Conservation (phyloP, 2,888 invertebrate genomes). For the Microplitis deprimator region DNA sequence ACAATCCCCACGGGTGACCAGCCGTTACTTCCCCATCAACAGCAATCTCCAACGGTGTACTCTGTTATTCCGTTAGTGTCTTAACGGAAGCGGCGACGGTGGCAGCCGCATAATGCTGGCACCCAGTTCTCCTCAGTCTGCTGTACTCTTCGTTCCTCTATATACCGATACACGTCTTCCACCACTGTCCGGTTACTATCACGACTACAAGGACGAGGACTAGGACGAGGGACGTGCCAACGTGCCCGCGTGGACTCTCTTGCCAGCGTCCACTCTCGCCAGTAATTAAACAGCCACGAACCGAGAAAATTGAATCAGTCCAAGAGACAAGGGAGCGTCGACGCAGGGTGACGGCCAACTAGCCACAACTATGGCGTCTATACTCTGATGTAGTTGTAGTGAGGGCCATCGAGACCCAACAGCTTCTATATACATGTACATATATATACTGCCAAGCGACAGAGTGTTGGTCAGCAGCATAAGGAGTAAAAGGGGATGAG, state of each 20-base stretch:
- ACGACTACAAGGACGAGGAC: neutral
- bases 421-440: neutral
- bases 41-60: constrained; percentile 68
- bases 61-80: constrained; percentile 70
- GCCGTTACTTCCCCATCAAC: constrained; percentile 70
- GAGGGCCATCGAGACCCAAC: constrained; percentile 45
- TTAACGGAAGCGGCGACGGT: constrained; percentile 55
- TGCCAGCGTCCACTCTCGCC: constrained; percentile 66
- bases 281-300: constrained; percentile 72
- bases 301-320: constrained; percentile 71
- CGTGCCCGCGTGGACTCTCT: constrained; percentile 30
- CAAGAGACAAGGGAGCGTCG: constrained; percentile 70
- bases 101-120: constrained; percentile 20
- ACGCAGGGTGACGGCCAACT: constrained; percentile 71
- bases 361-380: constrained; percentile 69
- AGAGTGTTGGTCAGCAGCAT: constrained; percentile 11
- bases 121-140: neutral
- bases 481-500: constrained; percentile 26
- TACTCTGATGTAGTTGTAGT: constrained; percentile 46
- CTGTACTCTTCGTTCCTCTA: neutral
- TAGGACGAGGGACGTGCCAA: constrained; percentile 32
- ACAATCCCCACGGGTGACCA: constrained; percentile 43
- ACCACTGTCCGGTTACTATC: neutral
- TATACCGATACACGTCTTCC: constrained; percentile 27
- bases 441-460: neutral